Conservation (phyloP, 2,113 vertebrate genomes). For the Microcebus ravelobensis region DNA sequence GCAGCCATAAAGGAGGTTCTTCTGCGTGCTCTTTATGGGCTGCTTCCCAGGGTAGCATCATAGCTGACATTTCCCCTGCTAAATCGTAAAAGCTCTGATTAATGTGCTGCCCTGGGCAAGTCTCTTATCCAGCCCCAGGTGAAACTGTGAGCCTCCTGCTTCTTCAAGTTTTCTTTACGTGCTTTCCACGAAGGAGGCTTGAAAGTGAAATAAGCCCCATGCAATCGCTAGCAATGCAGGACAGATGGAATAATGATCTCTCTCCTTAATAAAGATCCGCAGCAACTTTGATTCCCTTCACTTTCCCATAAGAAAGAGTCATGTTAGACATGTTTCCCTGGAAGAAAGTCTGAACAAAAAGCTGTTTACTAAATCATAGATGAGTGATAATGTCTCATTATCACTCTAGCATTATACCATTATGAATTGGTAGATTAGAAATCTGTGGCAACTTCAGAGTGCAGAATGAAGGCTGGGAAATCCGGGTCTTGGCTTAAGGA, state of each 20-base stretch:
- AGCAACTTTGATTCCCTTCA: neutral
- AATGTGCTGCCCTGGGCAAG: neutral
- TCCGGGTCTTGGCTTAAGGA: neutral
- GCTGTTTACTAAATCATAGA: neutral
- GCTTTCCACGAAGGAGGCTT: neutral
- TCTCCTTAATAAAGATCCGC: neutral
- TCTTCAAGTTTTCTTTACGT: neutral
- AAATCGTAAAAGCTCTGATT: slow-evolving; percentile 26
- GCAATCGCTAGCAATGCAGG: neutral
- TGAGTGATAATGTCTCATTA: neutral
- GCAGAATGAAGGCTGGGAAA: neutral
- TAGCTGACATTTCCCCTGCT: slow-evolving; percentile 13
- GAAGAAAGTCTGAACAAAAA: neutral
- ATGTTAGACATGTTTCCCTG: neutral
- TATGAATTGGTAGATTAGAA: neutral
- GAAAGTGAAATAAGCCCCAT: neutral
- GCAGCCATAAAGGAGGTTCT: neutral
- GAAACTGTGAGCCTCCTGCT: neutral
- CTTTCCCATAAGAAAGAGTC: neutral
- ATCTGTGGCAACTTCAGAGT: neutral
- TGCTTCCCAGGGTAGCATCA: neutral
- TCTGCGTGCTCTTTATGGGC: slow-evolving; percentile 13
- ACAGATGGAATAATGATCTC: neutral
- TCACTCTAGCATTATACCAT: neutral
- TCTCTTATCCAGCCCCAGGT: neutral